phyloP scores from a whole-genome alignment of 2,888 invertebrate species.

The Oeneis ivallda region DNA sequence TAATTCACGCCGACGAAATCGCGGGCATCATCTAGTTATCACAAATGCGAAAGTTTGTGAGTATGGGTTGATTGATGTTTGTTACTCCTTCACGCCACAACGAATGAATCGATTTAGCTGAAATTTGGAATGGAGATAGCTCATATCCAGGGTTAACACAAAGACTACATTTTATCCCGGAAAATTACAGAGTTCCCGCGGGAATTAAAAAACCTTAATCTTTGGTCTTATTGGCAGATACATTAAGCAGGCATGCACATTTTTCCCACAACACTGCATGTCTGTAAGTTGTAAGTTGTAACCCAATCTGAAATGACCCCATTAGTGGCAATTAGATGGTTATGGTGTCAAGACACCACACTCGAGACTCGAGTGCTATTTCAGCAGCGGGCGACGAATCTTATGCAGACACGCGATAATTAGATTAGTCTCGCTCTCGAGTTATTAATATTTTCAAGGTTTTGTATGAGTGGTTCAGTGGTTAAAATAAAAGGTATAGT shows the following conservation, averaged over 20 bases:
- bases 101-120: too few relatives aligned
- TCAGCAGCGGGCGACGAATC: constrained; percentile 14
- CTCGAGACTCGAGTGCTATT: constrained; percentile 18
- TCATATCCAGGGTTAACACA: too few relatives aligned
- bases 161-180: too few relatives aligned
- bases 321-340: constrained; percentile 33
- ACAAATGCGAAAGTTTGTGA: too few relatives aligned
- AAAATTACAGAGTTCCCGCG: not conserved
- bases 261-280: constrained; percentile 27
- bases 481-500: not conserved
- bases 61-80: too few relatives aligned
- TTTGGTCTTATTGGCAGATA: not conserved
- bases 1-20: too few relatives aligned
- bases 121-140: too few relatives aligned
- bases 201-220: too few relatives aligned
- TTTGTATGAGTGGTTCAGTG: not conserved
- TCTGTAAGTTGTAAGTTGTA: constrained; percentile 22
- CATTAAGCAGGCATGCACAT: not conserved
- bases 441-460: constrained; percentile 4
- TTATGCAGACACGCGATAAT: constrained; percentile 7
- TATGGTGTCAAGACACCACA: constrained; percentile 24
- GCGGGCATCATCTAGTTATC: too few relatives aligned
- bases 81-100: too few relatives aligned
- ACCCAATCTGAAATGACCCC: constrained; percentile 35
- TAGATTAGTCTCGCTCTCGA: not conserved